Evolutionary conservation across 2,797 vertebrate species (phyloP).

Genomic region (Anniella stebbinsi): DNA sequence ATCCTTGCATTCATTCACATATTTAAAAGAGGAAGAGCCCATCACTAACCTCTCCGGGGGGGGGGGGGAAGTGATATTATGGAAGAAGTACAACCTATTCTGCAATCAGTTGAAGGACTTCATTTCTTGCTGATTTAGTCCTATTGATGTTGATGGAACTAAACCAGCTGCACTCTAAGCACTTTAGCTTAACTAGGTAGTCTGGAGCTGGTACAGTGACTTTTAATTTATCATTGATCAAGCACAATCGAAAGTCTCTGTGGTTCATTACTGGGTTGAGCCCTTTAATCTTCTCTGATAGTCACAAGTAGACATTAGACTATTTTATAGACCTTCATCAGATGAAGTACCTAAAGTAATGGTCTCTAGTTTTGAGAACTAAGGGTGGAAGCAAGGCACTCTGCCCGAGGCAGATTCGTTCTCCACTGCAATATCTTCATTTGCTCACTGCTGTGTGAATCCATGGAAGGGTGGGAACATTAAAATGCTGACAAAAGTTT

Average conservation of each 20-base stretch:
- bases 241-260: neutral
- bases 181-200: neutral
- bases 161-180: neutral
- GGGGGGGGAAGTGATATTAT: too few relatives aligned
- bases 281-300: slow-evolving; percentile 2
- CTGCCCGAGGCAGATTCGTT: neutral
- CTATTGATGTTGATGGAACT: neutral
- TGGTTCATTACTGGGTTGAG: neutral
- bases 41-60: neutral
- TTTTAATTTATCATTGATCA: slow-evolving; percentile 1
- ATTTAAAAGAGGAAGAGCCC: neutral
- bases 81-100: neutral
- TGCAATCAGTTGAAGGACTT: neutral
- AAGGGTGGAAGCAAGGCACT: neutral
- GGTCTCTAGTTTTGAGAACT: neutral
- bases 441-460: neutral
- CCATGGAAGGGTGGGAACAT: neutral
- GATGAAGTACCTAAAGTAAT: neutral
- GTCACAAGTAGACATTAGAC: neutral
- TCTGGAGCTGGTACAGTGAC: neutral
- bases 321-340: neutral
- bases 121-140: neutral
- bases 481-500: neutral
- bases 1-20: neutral
- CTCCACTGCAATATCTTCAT: neutral